Percentiles rank a stretch among this genome's conserved stretches.
Conservation (phyloP, 2,113 vertebrate species). For the Aphyosemion australe region DNA sequence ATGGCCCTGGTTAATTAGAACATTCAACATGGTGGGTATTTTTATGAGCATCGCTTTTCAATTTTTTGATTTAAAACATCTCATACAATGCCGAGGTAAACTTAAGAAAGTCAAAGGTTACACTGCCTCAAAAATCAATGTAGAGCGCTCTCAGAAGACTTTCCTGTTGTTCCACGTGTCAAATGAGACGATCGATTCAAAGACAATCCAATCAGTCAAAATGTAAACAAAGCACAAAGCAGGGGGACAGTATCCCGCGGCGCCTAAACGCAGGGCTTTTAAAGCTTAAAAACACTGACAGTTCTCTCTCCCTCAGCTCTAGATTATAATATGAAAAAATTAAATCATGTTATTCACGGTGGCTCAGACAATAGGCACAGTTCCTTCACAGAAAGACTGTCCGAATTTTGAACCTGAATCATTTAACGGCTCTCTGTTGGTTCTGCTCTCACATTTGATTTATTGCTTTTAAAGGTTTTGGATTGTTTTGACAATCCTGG, state of each 20-base stretch:
- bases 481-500: not conserved
- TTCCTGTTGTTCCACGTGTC: conserved; percentile 43
- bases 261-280: conserved; percentile 7
- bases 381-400: conserved; percentile 32
- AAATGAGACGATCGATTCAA: conserved; percentile 51
- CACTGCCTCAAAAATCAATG: conserved; percentile 47
- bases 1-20: conserved; percentile 39
- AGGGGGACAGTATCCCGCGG: conserved; percentile 7
- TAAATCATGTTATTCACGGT: conserved; percentile 41
- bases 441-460: conserved; percentile 12
- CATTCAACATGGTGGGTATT: conserved; percentile 24
- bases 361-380: conserved; percentile 20
- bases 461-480: conserved; percentile 4
- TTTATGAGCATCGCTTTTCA: too few relatives aligned
- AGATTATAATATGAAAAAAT: conserved; percentile 33
- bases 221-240: conserved; percentile 34
- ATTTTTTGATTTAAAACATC: not conserved
- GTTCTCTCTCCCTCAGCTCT: conserved; percentile 1
- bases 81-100: conserved; percentile 23
- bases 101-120: conserved; percentile 49
- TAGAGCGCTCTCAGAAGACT: conserved; percentile 30
- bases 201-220: conserved; percentile 52
- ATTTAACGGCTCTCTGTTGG: conserved; percentile 8
- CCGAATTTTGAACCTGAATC: conserved; percentile 33
- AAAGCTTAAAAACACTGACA: conserved; percentile 13